Evolutionary conservation across 2,888 invertebrate genomes (phyloP), one percentile per base, ranked within the genome.

Genomic region (Xestia xanthographa): DNA sequence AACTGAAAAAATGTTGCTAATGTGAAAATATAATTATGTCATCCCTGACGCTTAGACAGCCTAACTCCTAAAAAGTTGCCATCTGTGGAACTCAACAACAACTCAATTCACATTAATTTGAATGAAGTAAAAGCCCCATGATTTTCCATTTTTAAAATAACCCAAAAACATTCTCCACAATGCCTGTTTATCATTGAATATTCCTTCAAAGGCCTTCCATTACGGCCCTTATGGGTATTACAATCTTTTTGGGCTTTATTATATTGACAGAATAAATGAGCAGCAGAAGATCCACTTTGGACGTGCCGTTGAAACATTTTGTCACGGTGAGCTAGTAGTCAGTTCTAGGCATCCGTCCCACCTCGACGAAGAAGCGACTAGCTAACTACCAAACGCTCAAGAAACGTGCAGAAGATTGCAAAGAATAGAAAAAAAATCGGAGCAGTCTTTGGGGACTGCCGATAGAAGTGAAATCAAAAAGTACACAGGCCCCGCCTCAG

Each of bases 101-200:
- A 80, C 20, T 58, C 43, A 34, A 56, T 75, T 70, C 20, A 71
- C n/a, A 50, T 66, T 22, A 60, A 60, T 68, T 79, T 80, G 3
- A 70, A 63, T 69, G 22, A 66, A 48, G 45, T 67, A 34, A 66
- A 80, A 69, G 41, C 63, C 22, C 50, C 50, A 53, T 72, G 29
- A 72, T 72, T 73, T 75, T 65, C n/a, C 34, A 22, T 58, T 85
- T 34, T 43, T 5, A 56, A 70, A 76, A 67, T 68, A 60, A 69
- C 41, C 43, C 14, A n/a, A 80, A 77, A 74, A 70, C 58, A 65
- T 69, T 70, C 38, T 70, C 38, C 34, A 77, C 63, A 85, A 86
- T 82, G 53, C 58, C 76, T 84, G 70, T 86, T 81, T 79, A 79
- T 63, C 77, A 79, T 72, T 74, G 62, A 85, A 71, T n/a, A n/a